A percentile compares a stretch with the other conserved stretches of the same genome.
These are phyloP conservation scores for Brassicogethes aeneus DNA, from an alignment of 2,888 invertebrate species.

Conservation along the genomic window DNA sequence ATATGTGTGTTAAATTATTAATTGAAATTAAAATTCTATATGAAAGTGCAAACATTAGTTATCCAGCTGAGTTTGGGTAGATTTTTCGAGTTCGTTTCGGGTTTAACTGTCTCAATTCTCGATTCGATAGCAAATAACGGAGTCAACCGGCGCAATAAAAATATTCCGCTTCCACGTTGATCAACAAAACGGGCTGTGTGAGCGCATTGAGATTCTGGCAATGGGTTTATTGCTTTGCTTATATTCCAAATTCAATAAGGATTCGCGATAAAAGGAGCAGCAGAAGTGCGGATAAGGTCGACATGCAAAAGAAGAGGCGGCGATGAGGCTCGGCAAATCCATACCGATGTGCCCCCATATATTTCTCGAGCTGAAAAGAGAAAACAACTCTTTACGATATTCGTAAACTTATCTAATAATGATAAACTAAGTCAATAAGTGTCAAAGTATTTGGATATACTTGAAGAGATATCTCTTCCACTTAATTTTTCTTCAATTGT, in stretches of 20 bases:
- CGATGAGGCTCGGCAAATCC: slow-evolving; percentile 14
- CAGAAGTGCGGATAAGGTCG: slow-evolving; percentile 20
- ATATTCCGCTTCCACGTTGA: slow-evolving; percentile 25
- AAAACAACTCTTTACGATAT: slow-evolving; percentile 3
- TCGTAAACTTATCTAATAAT: slow-evolving; percentile 11
- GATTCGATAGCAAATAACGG: slow-evolving; percentile 19
- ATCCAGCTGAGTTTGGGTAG: background rate
- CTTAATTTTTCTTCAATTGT: too few species aligned
- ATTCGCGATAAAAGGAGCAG: slow-evolving; percentile 33
- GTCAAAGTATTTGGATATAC: too few species aligned
- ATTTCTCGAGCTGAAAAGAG: slow-evolving; percentile 7
- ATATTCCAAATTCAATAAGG: slow-evolving; percentile 39
- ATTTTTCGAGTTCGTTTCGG: background rate
- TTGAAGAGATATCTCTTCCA: too few species aligned
- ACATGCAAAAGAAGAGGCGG: slow-evolving; percentile 21
- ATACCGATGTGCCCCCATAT: slow-evolving; percentile 12
- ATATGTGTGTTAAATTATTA: too few species aligned
- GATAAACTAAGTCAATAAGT: slow-evolving; percentile 12
- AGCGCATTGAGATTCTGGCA: slow-evolving; percentile 35
- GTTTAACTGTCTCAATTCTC: slow-evolving; percentile 1
- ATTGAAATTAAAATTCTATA: too few species aligned
- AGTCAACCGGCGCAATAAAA: slow-evolving; percentile 25
- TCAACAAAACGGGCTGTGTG: slow-evolving; percentile 29
- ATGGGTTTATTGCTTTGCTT: slow-evolving; percentile 40
- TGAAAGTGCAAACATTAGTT: too few species aligned